Base-by-base conservation (phyloP, 2,888 invertebrate species). In the Heterodera filipjevi region DNA sequence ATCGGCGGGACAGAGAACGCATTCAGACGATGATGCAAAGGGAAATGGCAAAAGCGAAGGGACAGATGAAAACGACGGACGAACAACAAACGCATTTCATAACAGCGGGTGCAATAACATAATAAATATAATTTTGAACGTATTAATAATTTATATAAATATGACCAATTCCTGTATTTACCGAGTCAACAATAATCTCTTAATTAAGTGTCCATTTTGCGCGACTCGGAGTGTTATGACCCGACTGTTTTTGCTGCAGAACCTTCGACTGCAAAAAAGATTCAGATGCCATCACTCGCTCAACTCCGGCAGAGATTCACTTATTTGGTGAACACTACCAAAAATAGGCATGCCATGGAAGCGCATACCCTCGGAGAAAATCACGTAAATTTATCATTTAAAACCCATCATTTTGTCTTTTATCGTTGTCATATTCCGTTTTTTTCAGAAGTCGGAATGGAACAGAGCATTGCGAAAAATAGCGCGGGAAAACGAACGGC, bases 331-430 rank as follows among this genome's bases (percentile, higher is more conserved):
- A 35, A 46, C 39, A 77, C 78, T 8, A 76, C 78, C 44, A 78
- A 78, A 74, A 78, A 78, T 32, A 76, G 78, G 35, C 78, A 78
- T 66, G 46, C 76, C 1, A 70, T 78, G 74, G 78, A 78, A 27
- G 78, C 78, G 10, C 78, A 78, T 14, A 70, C 77, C 2, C 77
- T 73, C 30, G 33, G 10, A 2, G 39, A 71, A 71, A 71, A 32
- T n/a, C 39, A 71, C 32, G 39, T 14, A n/a, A 71, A 32, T 71
- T 30, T 12, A 68, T 35, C 19, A 16, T 19, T 68, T 12, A 6
- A 39, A 39, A 39, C 39, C 8, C 14, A 68, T 39, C 16, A 68
- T 35, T 68, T 68, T 12, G 5, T 19, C n/a, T 39, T 14, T 70
- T 6, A 19, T 70, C 35, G 6, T 10, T 32, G 44, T 30, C n/a